A percentile compares a stretch with the other conserved stretches of the same genome.
Evolutionary conservation across 2,797 vertebrate species (phyloP).

Genomic region (Brotula barbata): DNA sequence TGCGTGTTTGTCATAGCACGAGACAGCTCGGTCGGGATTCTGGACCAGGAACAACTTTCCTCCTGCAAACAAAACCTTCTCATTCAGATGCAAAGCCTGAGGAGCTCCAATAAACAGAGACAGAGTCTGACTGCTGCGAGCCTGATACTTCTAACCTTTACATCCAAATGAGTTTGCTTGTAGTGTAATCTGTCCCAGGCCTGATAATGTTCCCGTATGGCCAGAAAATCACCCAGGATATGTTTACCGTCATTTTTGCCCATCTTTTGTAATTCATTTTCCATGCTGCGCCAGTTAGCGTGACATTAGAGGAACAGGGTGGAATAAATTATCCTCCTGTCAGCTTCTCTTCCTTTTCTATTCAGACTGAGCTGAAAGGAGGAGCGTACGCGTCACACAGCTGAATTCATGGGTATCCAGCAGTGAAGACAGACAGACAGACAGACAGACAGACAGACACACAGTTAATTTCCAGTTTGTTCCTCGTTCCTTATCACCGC

Average conservation of each 20-base stretch:
- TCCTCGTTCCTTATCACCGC: slow-evolving; percentile 51
- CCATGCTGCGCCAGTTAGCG: slow-evolving; percentile 50
- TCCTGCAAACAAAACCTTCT: slow-evolving; percentile 1
- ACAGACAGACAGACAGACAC: slow-evolving; percentile 5
- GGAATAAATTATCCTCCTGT: slow-evolving; percentile 43
- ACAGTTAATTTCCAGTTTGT: not conserved
- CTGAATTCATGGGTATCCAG: slow-evolving; percentile 31
- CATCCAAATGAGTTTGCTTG: slow-evolving; percentile 46
- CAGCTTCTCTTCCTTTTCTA: slow-evolving; percentile 33
- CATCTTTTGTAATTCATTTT: slow-evolving; percentile 60
- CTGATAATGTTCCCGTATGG: slow-evolving; percentile 46
- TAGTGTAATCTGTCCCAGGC: slow-evolving; percentile 41
- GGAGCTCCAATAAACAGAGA: slow-evolving; percentile 40
- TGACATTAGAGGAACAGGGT: slow-evolving; percentile 56
- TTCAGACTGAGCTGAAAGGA: slow-evolving; percentile 36
- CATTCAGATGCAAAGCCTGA: slow-evolving; percentile 53
- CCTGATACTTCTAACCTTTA: slow-evolving; percentile 54
- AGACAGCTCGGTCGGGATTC: not conserved
- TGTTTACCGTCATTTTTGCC: slow-evolving; percentile 61
- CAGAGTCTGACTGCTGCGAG: slow-evolving; percentile 43
- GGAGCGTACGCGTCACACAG: slow-evolving; percentile 27
- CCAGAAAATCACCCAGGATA: slow-evolving; percentile 59
- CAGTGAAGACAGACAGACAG: slow-evolving; percentile 26
- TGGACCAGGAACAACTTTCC: slow-evolving; percentile 48
- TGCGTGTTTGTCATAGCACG: slow-evolving; percentile 11